Percentiles rank a stretch among this genome's conserved stretches.
phyloP scores from a whole-genome alignment of 2,113 vertebrate species.

The Microcebus tavaratra region DNA sequence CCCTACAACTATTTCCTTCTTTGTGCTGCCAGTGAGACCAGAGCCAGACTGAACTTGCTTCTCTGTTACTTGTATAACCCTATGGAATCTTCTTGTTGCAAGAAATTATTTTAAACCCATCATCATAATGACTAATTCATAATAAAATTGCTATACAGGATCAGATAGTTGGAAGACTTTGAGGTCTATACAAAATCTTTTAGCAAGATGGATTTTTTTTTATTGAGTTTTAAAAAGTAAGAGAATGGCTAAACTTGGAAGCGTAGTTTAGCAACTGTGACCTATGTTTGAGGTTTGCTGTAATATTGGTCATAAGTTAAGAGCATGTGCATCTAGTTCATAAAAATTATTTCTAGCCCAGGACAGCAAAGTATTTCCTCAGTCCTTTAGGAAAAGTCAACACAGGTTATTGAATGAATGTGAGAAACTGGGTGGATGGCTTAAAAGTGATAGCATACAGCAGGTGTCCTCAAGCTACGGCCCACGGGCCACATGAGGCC shows the following conservation, averaged over 20 bases:
- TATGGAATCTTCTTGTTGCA: neutral
- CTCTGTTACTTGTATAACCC: neutral
- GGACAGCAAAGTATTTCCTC: neutral
- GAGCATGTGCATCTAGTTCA: neutral
- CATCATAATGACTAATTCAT: neutral
- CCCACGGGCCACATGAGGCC: too few relatives aligned
- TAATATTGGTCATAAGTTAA: neutral
- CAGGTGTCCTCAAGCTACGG: too few relatives aligned
- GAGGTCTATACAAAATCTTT: neutral
- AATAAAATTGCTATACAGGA: neutral
- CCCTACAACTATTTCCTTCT: neutral
- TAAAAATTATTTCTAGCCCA: constrained; percentile 37
- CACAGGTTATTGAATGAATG: neutral
- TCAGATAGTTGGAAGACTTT: neutral
- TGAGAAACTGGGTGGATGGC: neutral
- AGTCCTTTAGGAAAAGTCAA: neutral
- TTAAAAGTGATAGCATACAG: neutral
- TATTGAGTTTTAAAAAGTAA: neutral
- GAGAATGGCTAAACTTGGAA: neutral
- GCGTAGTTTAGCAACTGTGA: neutral
- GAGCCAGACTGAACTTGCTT: neutral
- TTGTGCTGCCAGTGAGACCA: neutral
- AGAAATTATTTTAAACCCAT: constrained; percentile 2
- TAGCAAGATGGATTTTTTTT: neutral
- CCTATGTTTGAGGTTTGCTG: neutral